Evolutionary conservation across 2,888 invertebrate genomes (phyloP).

Genomic region (Cyrtodaria siliqua): DNA sequence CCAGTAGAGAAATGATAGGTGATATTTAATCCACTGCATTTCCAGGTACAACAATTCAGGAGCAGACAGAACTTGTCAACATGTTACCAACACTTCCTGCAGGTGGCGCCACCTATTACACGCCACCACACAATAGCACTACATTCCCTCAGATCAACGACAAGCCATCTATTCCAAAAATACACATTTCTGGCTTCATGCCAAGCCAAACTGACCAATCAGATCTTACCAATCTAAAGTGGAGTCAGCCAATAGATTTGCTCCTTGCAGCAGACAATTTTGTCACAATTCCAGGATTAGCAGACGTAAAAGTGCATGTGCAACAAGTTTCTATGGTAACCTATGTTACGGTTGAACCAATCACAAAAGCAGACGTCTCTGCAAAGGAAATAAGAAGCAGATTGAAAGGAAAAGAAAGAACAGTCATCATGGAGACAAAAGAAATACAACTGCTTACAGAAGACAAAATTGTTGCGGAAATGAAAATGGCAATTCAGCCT

Average conservation of each 20-base stretch:
- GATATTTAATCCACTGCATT: not conserved
- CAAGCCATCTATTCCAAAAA: constrained; percentile 59
- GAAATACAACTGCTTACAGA: constrained; percentile 14
- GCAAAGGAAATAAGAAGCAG: constrained; percentile 93
- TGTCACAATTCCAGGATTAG: constrained; percentile 84
- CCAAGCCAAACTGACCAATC: constrained; percentile 7
- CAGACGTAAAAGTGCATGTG: constrained; percentile 86
- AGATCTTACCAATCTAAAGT: constrained; percentile 56
- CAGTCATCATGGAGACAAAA: constrained; percentile 31
- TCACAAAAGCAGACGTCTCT: constrained; percentile 91
- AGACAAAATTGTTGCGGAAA: constrained; percentile 1
- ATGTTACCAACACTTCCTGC: constrained; percentile 86
- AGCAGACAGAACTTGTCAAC: constrained; percentile 81
- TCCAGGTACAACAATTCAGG: constrained; percentile 75
- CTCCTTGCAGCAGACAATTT: constrained; percentile 82
- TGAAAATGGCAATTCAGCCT: not conserved
- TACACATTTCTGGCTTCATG: constrained; percentile 57
- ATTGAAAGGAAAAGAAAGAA: constrained; percentile 85
- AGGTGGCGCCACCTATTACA: constrained; percentile 89
- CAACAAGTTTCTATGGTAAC: constrained; percentile 84
- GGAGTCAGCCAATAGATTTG: constrained; percentile 83
- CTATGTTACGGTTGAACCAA: constrained; percentile 86
- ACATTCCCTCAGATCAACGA: constrained; percentile 88
- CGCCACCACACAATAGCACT: constrained; percentile 90
- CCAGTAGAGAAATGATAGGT: too few species aligned